Conservation (phyloP, 1,140 invertebrate species). For the Charaxes varanes region DNA sequence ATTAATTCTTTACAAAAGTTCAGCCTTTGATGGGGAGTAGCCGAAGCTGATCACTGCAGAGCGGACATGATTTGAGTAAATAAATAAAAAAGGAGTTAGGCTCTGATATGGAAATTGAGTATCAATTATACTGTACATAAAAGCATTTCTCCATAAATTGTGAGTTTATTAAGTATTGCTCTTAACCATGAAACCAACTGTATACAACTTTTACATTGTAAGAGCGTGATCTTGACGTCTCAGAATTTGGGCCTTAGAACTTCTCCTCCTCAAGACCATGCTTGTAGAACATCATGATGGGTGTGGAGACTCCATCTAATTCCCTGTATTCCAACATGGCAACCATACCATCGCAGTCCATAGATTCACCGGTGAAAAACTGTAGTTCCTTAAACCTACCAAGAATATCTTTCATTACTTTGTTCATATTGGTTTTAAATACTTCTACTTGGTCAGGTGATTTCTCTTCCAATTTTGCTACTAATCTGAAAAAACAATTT, state of each 20-base stretch:
- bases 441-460: slow-evolving; percentile 88
- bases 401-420: slow-evolving; percentile 95
- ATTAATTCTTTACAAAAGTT: slow-evolving; percentile 65
- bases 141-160: not conserved
- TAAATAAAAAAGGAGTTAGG: slow-evolving; percentile 64
- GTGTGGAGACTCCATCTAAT: slow-evolving; percentile 85
- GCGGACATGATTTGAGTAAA: slow-evolving; percentile 61
- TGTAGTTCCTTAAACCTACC: slow-evolving; percentile 94
- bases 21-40: slow-evolving; percentile 63
- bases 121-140: slow-evolving; percentile 12
- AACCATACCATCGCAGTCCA: slow-evolving; percentile 96
- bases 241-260: slow-evolving; percentile 82
- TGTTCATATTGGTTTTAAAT: slow-evolving; percentile 95
- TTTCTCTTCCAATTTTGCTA: slow-evolving; percentile 87
- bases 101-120: slow-evolving; percentile 21
- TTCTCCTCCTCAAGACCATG: slow-evolving; percentile 96
- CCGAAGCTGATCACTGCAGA: slow-evolving; percentile 37
- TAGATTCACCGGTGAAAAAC: slow-evolving; percentile 96
- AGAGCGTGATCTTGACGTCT: too few species aligned
- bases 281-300: slow-evolving; percentile 96
- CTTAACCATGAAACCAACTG: too few species aligned
- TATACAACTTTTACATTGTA: too few species aligned
- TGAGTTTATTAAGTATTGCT: too few species aligned
- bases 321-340: slow-evolving; percentile 95
- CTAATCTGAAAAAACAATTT: slow-evolving; percentile 76